Conservation (phyloP, 2,797 vertebrate genomes). For the Chaunax sp. region DNA sequence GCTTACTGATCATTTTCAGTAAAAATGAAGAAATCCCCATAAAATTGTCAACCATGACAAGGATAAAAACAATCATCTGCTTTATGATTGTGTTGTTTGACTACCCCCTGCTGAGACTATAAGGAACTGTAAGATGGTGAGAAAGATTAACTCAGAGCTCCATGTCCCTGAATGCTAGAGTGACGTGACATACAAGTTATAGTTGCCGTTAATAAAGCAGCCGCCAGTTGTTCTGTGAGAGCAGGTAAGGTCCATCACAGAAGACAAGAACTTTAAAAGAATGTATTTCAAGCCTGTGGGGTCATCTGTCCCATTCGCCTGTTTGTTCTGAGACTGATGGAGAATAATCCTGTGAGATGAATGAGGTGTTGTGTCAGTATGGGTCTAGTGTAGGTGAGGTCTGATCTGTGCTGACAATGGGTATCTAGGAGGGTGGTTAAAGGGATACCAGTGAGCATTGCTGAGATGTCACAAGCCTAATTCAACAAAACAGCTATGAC, state of each 20-base stretch:
- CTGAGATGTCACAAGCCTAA: slow-evolving; percentile 47
- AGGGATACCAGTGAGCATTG: slow-evolving; percentile 35
- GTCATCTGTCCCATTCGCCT: slow-evolving; percentile 37
- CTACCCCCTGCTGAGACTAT: slow-evolving; percentile 74
- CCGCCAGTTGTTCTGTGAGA: slow-evolving; percentile 22
- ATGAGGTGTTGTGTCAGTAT: slow-evolving; percentile 44
- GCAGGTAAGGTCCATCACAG: slow-evolving; percentile 24
- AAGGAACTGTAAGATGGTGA: slow-evolving; percentile 54
- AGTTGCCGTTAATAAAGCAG: slow-evolving; percentile 29
- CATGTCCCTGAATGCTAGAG: slow-evolving; percentile 16
- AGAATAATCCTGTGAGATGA: slow-evolving; percentile 35
- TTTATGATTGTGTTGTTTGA: slow-evolving; percentile 49
- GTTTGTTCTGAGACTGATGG: slow-evolving; percentile 39
- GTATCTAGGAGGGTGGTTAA: slow-evolving; percentile 39
- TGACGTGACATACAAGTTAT: slow-evolving; percentile 21
- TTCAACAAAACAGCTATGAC: slow-evolving; percentile 51
- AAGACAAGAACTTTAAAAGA: slow-evolving; percentile 42
- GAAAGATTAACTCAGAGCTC: neutral
- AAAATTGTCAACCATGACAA: slow-evolving; percentile 14
- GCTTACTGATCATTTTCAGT: neutral
- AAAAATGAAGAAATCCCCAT: neutral
- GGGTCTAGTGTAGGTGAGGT: slow-evolving; percentile 29
- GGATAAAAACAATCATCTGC: slow-evolving; percentile 4
- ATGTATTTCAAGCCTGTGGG: slow-evolving; percentile 33
- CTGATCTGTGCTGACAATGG: slow-evolving; percentile 58